Evolutionary conservation across 2,113 vertebrate genomes (phyloP), one percentile per base, ranked within the genome.

Genomic region (Heloderma charlesbogerti): DNA sequence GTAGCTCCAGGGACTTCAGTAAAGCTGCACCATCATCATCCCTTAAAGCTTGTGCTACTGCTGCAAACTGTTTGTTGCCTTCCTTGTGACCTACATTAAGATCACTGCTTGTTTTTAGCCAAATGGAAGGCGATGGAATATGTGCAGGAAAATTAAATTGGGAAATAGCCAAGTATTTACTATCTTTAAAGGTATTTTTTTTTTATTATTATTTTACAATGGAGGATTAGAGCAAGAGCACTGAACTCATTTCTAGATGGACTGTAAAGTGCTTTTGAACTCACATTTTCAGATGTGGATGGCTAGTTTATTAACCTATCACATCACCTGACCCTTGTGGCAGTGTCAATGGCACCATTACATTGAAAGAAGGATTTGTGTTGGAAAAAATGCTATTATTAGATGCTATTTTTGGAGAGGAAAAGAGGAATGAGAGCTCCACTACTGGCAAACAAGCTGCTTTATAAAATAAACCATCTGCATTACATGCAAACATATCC

Each of bases 271-370:
- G 1, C 13, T 89, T 63, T 37, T 43, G 69, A 94, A 89, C 63
- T 87, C 67, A 67, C 77, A 60, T 18, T 92, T 81, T 82, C 88
- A 40, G 54, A 95, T 37, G 34, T 3, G 81, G 78, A 87, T 92
- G 92, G 86, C 31, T 84, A 92, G 63, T 92, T 94, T 89, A 90
- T 93, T 91, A 77, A 93, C 91, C 78, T 94, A 74, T 40, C 79
- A 71, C 74, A 43, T 37, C 66, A 90, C 66, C 88, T 69, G 89
- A 87, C 31, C 81, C 80, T 40, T 0, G 20, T 37, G 27, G 81
- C 2, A 89, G 77, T 88, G 78, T 84, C 91, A 91, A 15, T n/a
- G 77, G 81, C 84, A 93, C 89, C 79, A 89, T 89, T 88, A 87
- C 45, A 75, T 71, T 84, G 81, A 88, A 94, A 94, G 0, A n/a